These are phyloP conservation scores for Zootermopsis nevadensis DNA, from an alignment of 2,888 invertebrate species.

Conservation along the genomic window DNA sequence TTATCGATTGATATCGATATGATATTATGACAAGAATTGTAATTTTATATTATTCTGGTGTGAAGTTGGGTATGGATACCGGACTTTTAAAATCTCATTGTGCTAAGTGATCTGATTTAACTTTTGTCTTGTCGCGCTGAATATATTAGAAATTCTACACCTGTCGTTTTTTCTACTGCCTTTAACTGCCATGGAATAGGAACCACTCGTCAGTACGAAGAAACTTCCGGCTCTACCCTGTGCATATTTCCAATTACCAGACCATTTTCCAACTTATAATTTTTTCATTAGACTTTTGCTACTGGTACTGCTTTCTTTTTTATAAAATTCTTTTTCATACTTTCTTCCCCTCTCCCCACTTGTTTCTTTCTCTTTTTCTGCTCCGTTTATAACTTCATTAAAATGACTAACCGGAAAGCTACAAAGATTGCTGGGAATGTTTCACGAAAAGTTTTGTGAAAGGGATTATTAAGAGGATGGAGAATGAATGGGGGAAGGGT, in stretches of 20 bases:
- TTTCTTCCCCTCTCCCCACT: neutral
- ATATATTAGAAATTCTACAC: constrained; percentile 33
- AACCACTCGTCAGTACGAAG: neutral
- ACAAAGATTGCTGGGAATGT: constrained; percentile 44
- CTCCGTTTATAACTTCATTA: constrained; percentile 46
- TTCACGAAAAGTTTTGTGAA: constrained; percentile 41
- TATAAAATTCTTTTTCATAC: neutral
- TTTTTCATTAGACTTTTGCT: constrained; percentile 43
- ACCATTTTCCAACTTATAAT: constrained; percentile 43
- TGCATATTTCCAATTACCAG: constrained; percentile 41
- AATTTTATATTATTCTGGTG: neutral
- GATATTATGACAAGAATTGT: too few relatives aligned
- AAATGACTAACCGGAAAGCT: constrained; percentile 48
- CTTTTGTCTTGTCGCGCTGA: neutral
- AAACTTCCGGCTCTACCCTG: neutral
- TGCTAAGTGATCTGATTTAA: constrained; percentile 17
- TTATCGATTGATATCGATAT: too few relatives aligned
- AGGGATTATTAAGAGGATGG: constrained; percentile 43
- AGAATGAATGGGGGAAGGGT: constrained; percentile 37
- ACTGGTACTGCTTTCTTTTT: constrained; percentile 9
- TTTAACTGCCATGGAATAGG: neutral
- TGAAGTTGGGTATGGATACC: neutral
- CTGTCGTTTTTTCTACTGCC: constrained; percentile 14
- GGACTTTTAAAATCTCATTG: neutral
- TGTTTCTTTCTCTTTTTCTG: constrained; percentile 18